phyloP scores from a whole-genome alignment of 2,797 vertebrate species.

The Sebastes aleutianus region DNA sequence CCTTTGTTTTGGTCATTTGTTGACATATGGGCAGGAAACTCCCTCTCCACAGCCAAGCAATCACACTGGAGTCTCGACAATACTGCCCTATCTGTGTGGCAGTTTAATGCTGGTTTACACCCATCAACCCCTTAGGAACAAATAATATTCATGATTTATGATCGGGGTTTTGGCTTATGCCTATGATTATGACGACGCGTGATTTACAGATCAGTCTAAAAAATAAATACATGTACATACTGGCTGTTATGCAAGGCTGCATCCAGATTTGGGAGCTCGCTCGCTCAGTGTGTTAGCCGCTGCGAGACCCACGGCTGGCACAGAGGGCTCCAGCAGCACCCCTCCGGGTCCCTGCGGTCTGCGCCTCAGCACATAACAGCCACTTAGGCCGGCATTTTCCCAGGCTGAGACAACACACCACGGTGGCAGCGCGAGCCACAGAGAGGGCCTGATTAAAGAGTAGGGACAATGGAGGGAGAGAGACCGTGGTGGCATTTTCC shows the following conservation, averaged over 20 bases:
- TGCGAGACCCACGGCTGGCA: conserved; percentile 72
- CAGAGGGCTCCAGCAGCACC: conserved; percentile 72
- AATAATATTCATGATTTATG: conserved; percentile 65
- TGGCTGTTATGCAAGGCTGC: conserved; percentile 57
- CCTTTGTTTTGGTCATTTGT: conserved; percentile 71
- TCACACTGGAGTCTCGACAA: conserved; percentile 33
- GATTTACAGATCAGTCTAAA: conserved; percentile 58
- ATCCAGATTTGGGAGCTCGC: conserved; percentile 59
- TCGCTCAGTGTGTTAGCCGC: conserved; percentile 70
- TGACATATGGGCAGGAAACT: conserved; percentile 67
- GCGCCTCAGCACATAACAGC: conserved; percentile 72
- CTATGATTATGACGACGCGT: conserved; percentile 61
- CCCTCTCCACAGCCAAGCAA: conserved; percentile 55
- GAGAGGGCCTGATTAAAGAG: conserved; percentile 84
- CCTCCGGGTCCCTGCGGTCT: conserved; percentile 75
- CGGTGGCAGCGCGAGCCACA: conserved; percentile 79
- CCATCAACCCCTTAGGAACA: conserved; percentile 39
- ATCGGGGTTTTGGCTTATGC: conserved; percentile 32
- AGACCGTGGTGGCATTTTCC: conserved; percentile 82
- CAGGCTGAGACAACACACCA: conserved; percentile 83
- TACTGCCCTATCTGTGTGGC: conserved; percentile 37
- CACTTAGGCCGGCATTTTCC: conserved; percentile 83
- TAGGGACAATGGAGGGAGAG: conserved; percentile 82
- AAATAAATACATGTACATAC: conserved; percentile 57
- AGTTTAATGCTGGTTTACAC: conserved; percentile 48